phyloP scores from a whole-genome alignment of 2,888 invertebrate species.

The Drosophila nigricruria region DNA sequence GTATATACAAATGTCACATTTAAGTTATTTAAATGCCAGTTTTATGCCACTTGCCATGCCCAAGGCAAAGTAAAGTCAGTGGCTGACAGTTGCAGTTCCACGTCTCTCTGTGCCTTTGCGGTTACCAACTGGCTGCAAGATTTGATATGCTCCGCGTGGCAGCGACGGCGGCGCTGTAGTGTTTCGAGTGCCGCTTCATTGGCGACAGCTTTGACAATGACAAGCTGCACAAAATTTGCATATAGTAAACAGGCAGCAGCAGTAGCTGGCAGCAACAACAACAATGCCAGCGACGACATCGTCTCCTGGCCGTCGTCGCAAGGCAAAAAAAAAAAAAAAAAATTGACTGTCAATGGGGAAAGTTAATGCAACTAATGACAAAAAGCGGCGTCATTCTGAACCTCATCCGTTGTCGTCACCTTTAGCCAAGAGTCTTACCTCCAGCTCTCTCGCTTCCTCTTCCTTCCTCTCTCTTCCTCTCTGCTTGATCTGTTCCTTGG shows the following conservation, averaged over 20 bases:
- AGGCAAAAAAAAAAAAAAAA: constrained; percentile 49
- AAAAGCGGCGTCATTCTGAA: constrained; percentile 53
- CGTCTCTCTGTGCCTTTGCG: not conserved
- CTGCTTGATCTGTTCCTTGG: not conserved
- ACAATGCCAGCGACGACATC: constrained; percentile 14
- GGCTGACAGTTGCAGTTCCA: not conserved
- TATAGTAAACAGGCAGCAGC: constrained; percentile 58
- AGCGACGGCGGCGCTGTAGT: constrained; percentile 2
- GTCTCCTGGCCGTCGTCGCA: constrained; percentile 25
- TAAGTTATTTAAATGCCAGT: constrained; percentile 14
- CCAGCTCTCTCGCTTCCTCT: not conserved
- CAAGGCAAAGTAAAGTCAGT: not conserved
- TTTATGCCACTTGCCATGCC: constrained; percentile 3
- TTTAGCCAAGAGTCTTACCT: constrained; percentile 26
- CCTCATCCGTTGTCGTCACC: constrained; percentile 48
- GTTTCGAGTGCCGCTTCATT: constrained; percentile 33
- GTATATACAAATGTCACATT: not conserved
- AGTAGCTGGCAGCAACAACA: constrained; percentile 28
- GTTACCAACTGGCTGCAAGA: constrained; percentile 27
- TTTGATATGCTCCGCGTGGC: constrained; percentile 22
- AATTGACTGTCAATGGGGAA: constrained; percentile 75
- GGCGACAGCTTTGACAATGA: constrained; percentile 57
- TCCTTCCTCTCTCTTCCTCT: rapidly evolving
- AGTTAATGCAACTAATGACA: constrained; percentile 79
- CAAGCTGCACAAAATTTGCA: constrained; percentile 64